Percentiles rank a stretch among this genome's conserved stretches.
phyloP scores from a whole-genome alignment of 37 sponge, comb jelly and placozoan genomes.

The Beroe ovata region DNA sequence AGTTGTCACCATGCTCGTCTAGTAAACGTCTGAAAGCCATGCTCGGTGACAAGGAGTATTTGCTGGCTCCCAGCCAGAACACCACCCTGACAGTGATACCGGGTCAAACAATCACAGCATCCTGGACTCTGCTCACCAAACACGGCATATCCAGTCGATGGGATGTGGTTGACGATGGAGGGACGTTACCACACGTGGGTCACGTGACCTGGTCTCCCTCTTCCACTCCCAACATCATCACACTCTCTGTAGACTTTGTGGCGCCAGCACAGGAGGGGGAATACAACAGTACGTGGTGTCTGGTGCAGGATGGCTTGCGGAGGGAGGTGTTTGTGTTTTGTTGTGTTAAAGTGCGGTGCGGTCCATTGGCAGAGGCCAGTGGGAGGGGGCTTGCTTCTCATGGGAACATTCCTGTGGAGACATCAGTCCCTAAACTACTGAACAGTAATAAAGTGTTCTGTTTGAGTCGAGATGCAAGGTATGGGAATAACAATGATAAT shows the following conservation, averaged over 20 bases:
- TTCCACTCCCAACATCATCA: constrained; percentile 6
- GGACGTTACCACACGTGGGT: constrained; percentile 12
- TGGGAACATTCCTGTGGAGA: constrained; percentile 35
- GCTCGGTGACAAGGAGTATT: neutral
- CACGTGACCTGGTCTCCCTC: neutral
- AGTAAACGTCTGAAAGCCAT: constrained; percentile 6
- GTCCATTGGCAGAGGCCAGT: neutral
- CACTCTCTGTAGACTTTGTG: neutral
- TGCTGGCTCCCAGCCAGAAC: constrained; percentile 11
- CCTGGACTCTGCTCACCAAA: constrained; percentile 9
- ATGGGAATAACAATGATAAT: neutral
- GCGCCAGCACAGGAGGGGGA: constrained; percentile 2
- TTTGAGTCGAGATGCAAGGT: neutral
- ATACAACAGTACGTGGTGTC: constrained; percentile 17
- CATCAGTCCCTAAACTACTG: constrained; percentile 30
- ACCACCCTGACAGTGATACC: neutral
- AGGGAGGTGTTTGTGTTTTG: constrained; percentile 15
- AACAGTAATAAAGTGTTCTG: constrained; percentile 42
- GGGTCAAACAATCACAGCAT: neutral
- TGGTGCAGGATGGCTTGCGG: neutral
- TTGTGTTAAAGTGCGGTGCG: neutral
- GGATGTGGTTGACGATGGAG: constrained; percentile 35
- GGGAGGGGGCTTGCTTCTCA: neutral
- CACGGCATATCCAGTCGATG: neutral
- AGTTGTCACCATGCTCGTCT: neutral